Percentiles rank a stretch among this genome's conserved stretches.
phyloP scores from a whole-genome alignment of 2,797 vertebrate species.

The Pangasius djambal region DNA sequence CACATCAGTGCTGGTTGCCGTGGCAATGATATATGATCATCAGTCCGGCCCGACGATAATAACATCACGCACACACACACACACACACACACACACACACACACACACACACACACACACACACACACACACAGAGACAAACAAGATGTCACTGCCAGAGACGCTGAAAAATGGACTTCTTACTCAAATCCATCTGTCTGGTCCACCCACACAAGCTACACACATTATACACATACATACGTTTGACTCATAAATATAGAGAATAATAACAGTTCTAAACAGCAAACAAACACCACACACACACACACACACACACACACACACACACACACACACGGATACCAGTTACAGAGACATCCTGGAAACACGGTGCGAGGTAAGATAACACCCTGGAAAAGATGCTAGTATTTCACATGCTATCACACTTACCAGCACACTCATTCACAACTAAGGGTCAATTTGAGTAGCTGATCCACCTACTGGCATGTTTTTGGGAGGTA shows the following conservation, averaged over 20 bases:
- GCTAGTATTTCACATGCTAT: background rate
- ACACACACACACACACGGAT: background rate
- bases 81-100: constrained; percentile 13
- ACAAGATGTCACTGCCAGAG: constrained; percentile 74
- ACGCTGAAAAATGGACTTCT: constrained; percentile 72
- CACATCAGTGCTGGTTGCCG: constrained; percentile 52
- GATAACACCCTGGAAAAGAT: background rate
- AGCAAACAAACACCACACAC: background rate
- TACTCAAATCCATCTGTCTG: constrained; percentile 52
- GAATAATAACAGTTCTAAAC: background rate
- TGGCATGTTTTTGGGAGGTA: background rate
- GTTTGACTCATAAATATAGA: background rate
- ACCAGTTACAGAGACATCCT: background rate
- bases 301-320: no score
- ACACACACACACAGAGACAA: constrained; percentile 64
- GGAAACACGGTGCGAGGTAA: background rate
- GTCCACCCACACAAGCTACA: constrained; percentile 42
- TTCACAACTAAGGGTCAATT: background rate
- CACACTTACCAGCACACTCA: background rate
- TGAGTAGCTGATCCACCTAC: background rate
- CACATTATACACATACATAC: constrained; percentile 46
- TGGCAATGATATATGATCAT: constrained; percentile 69
- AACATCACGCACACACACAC: constrained; percentile 56
- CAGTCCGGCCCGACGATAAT: constrained; percentile 65
- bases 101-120: constrained; percentile 9